These are phyloP conservation scores for Cnemophilus loriae DNA, from an alignment of 2,113 vertebrate species.

Conservation along the genomic window DNA sequence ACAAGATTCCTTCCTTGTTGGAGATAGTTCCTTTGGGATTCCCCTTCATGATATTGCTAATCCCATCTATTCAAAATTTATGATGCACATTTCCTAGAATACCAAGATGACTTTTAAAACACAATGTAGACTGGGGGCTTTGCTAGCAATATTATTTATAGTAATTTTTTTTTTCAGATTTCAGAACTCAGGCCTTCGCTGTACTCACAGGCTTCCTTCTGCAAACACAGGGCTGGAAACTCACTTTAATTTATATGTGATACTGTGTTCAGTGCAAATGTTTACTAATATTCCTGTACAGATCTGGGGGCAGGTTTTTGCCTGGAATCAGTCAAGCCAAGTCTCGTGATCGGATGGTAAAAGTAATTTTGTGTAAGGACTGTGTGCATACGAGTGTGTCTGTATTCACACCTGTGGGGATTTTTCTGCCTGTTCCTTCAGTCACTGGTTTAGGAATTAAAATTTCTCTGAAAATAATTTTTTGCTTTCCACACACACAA, in stretches of 20 bases:
- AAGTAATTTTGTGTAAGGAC: neutral
- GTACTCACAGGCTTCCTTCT: neutral
- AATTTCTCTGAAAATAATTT: neutral
- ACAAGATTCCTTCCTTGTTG: constrained; percentile 38
- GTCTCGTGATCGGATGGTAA: neutral
- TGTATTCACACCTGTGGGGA: accelerated
- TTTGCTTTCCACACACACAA: neutral
- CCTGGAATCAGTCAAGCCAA: neutral
- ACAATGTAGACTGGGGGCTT: neutral
- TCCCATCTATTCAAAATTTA: constrained; percentile 45
- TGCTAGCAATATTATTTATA: neutral
- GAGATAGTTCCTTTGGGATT: constrained; percentile 11
- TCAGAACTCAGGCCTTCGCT: neutral
- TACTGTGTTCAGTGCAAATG: neutral
- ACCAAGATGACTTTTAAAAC: neutral
- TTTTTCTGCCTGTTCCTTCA: neutral
- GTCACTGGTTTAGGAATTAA: neutral
- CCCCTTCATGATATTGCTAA: constrained; percentile 32
- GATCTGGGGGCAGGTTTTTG: neutral
- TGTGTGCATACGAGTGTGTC: neutral
- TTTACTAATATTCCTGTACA: neutral
- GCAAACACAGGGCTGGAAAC: neutral
- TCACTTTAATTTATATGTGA: neutral
- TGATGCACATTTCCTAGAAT: neutral
- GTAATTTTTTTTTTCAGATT: neutral